Evolutionary conservation across 1,140 invertebrate genomes (phyloP).

Genomic region (Drosophila varians): DNA sequence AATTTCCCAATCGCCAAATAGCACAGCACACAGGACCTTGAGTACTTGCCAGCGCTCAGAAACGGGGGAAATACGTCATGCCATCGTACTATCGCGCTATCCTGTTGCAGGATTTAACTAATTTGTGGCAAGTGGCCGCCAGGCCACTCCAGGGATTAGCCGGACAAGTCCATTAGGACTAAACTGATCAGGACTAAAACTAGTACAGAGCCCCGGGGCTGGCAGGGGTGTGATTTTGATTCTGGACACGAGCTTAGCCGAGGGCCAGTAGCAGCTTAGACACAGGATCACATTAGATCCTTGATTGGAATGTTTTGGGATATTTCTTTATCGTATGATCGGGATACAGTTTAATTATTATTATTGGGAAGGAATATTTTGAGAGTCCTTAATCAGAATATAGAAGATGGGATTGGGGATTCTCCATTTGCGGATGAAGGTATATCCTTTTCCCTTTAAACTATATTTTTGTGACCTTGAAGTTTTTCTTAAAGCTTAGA

Average conservation of each 20-base stretch:
- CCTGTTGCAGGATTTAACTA: slow-evolving; percentile 8
- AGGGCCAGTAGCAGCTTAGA: slow-evolving; percentile 2
- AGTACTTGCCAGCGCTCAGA: slow-evolving; percentile 29
- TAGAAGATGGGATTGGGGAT: too few relatives aligned
- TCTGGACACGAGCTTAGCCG: slow-evolving; percentile 9
- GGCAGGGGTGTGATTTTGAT: slow-evolving; percentile 27
- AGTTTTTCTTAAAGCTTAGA: too few relatives aligned
- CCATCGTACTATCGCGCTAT: neutral
- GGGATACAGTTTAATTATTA: too few relatives aligned
- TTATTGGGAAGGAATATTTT: too few relatives aligned
- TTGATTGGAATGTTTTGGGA: too few relatives aligned
- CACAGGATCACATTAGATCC: neutral
- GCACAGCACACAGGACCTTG: slow-evolving; percentile 23
- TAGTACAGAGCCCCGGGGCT: slow-evolving; percentile 10
- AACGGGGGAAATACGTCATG: slow-evolving; percentile 59
- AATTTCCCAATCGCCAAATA: slow-evolving; percentile 30
- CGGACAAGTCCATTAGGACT: slow-evolving; percentile 43
- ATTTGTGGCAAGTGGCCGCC: slow-evolving; percentile 29
- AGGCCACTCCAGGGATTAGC: slow-evolving; percentile 52
- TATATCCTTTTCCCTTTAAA: too few relatives aligned
- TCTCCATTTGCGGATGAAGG: too few relatives aligned
- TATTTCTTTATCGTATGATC: too few relatives aligned
- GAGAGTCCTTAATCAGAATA: too few relatives aligned
- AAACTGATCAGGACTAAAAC: neutral
- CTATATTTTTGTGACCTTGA: too few relatives aligned